Base-by-base conservation (phyloP, 1,140 invertebrate genomes). In the Rhyzopertha dominica region DNA sequence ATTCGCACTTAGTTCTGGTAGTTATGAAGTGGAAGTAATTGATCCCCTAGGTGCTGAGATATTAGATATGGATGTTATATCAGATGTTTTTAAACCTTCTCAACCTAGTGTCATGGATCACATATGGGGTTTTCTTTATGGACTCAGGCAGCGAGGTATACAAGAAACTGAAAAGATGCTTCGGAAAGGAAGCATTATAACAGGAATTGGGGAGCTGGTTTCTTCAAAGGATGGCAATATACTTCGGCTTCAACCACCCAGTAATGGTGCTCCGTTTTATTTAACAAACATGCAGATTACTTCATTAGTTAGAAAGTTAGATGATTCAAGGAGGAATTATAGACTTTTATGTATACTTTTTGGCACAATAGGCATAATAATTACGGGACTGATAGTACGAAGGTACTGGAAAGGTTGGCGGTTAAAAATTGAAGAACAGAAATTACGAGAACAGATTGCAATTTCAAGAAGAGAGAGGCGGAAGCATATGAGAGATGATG, bases 121-220 rank as follows among this genome's bases (percentile, higher is more conserved):
- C 63, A 67, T 89, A n/a, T 86, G 84, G 76, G 82, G 83, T 8
- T 87, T 85, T 67, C 82, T 86, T 58, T 79, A 78, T 37, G 84
- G 84, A 58, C 70, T 85, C 5, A 70, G 81, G 4, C 84, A 86
- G 62, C 72, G 80, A 51, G 86, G 86, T 0, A 63, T 88, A 13
- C 85, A 88, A 63, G 82, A 80, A 1, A 87, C 84, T 12, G 86
- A 89, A 65, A 80, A 85, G 69, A 81, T 89, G 73, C 67, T 89
- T 2, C 71, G 82, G 5, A 81, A 82, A 61, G 84, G 83, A 24
- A 79, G 81, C 28, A 74, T 84, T 36, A 76, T 89, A 3, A 87
- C 85, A 3, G 85, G 81, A 19, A 78, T 86, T 39, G 85, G 85
- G 16, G 83, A 87, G 69, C 61, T 88, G 34, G 65, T 73, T 13